Evolutionary conservation across 1,140 invertebrate species (phyloP).

Genomic region (Drosophila mauritiana): DNA sequence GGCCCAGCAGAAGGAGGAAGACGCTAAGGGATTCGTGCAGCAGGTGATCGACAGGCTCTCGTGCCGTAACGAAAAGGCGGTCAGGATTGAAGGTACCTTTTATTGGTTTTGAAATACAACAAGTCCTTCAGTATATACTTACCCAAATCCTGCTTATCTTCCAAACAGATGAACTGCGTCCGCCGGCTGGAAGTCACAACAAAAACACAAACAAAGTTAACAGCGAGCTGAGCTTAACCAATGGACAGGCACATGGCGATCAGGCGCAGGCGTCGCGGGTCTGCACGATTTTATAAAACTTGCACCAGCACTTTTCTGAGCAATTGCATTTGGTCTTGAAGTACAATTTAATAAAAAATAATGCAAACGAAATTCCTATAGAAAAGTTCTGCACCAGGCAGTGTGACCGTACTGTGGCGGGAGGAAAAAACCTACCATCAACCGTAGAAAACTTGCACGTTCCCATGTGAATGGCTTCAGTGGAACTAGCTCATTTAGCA

Average conservation of each 20-base stretch:
- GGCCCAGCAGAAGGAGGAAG: conserved; percentile 27
- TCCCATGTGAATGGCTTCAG: neutral
- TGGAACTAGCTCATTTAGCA: conserved; percentile 1
- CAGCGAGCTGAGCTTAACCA: conserved; percentile 70
- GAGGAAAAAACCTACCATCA: neutral
- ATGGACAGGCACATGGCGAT: conserved; percentile 47
- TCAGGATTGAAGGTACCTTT: conserved; percentile 70
- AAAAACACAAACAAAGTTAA: conserved; percentile 71
- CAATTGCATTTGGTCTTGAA: conserved; percentile 75
- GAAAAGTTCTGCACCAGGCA: conserved; percentile 7
- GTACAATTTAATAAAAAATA: conserved; percentile 53
- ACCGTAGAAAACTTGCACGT: neutral
- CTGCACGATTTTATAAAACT: conserved; percentile 83
- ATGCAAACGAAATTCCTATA: conserved; percentile 26
- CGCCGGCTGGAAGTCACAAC: conserved; percentile 57
- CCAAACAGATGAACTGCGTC: conserved; percentile 69
- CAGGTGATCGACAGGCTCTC: conserved; percentile 69
- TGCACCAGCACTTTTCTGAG: conserved; percentile 62
- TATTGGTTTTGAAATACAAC: neutral
- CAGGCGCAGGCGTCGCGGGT: conserved; percentile 77
- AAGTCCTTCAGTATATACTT: conserved; percentile 8
- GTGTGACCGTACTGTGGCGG: conserved; percentile 18
- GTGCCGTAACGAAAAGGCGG: conserved; percentile 77
- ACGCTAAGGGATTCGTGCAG: conserved; percentile 69
- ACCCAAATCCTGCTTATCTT: conserved; percentile 36